Evolutionary conservation across 2,888 invertebrate species (phyloP).

Genomic region (Tetranychus truncatus): DNA sequence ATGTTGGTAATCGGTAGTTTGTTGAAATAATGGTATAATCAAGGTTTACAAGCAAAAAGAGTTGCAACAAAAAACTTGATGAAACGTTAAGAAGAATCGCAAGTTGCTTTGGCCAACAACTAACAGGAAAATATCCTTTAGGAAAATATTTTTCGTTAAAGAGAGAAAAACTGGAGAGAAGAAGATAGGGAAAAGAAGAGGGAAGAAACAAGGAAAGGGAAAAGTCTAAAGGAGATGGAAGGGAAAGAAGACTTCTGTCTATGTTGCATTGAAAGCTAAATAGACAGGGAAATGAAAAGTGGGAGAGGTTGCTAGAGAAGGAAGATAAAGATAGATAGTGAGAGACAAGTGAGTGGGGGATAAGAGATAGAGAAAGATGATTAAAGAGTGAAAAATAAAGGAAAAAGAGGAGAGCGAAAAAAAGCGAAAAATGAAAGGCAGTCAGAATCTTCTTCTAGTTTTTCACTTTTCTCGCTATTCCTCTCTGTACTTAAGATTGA

Average conservation of each 20-base stretch:
- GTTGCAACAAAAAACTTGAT: background rate
- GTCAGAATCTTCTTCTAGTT: too few relatives aligned
- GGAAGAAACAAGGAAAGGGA: background rate
- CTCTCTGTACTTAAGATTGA: too few relatives aligned
- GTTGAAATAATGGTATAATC: background rate
- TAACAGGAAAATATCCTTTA: background rate
- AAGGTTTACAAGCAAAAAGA: background rate
- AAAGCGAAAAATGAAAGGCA: background rate
- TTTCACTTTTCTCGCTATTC: too few relatives aligned
- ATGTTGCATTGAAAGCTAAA: background rate
- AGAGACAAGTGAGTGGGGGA: background rate
- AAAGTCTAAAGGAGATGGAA: background rate
- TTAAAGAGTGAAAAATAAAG: background rate
- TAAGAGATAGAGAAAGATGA: background rate
- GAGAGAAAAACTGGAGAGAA: background rate
- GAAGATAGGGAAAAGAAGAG: background rate
- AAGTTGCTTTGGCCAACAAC: background rate
- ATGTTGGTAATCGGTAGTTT: background rate
- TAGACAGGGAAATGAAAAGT: background rate
- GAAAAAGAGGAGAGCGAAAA: background rate
- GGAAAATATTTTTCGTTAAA: background rate
- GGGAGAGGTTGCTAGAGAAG: background rate
- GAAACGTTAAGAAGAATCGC: background rate
- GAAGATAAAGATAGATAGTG: background rate
- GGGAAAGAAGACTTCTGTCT: background rate